These are phyloP conservation scores for Drosophila tristis DNA, from an alignment of 1,140 invertebrate species.

Conservation along the genomic window DNA sequence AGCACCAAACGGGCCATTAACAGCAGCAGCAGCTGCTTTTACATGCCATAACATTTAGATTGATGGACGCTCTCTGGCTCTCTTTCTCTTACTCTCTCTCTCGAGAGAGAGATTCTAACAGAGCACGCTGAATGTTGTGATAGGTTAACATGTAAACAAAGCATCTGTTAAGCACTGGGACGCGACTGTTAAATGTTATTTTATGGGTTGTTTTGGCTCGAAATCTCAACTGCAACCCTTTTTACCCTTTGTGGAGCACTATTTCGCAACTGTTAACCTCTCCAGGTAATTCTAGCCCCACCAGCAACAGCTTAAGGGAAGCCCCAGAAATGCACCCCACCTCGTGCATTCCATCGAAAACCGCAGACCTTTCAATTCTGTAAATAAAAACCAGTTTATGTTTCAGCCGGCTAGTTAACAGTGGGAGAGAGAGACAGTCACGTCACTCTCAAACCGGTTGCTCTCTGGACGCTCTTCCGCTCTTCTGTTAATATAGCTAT, in stretches of 20 bases:
- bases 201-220: too few relatives aligned
- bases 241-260: too few relatives aligned
- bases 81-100: too few relatives aligned
- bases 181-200: slow-evolving; percentile 13
- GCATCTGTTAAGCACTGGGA: slow-evolving; percentile 2
- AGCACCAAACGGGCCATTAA: slow-evolving; percentile 69
- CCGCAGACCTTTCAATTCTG: slow-evolving; percentile 33
- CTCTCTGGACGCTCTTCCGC: background rate
- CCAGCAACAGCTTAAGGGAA: slow-evolving; percentile 23
- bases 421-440: background rate
- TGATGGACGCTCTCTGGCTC: slow-evolving; percentile 47
- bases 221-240: too few relatives aligned
- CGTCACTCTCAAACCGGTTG: slow-evolving; percentile 19
- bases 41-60: slow-evolving; percentile 68
- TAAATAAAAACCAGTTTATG: slow-evolving; percentile 33
- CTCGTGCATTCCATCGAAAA: slow-evolving; percentile 26
- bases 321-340: slow-evolving; percentile 26
- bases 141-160: slow-evolving; percentile 62
- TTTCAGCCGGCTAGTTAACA: slow-evolving; percentile 23
- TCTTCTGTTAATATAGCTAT: background rate
- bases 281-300: slow-evolving; percentile 11
- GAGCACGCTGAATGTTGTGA: slow-evolving; percentile 23
- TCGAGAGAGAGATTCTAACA: slow-evolving; percentile 23
- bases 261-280: background rate
- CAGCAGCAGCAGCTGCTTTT: slow-evolving; percentile 52